These are phyloP conservation scores for Drosophila picticornis DNA, from an alignment of 2,888 invertebrate genomes.

Conservation along the genomic window DNA sequence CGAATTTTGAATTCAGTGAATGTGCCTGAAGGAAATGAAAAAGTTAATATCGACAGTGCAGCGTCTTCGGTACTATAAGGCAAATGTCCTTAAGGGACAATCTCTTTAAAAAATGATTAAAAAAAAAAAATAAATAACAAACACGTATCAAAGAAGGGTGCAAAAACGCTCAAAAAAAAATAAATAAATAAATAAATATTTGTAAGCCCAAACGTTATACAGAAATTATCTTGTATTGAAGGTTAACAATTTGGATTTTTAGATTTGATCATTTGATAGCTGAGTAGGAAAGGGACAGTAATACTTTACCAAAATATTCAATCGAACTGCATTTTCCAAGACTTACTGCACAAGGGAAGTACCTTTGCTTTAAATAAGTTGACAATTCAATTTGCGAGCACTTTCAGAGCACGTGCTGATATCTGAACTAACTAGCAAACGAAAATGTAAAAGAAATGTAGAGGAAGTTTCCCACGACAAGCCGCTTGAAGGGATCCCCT, in stretches of 20 bases:
- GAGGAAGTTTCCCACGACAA: constrained; percentile 41
- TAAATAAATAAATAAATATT: not conserved
- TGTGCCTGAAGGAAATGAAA: not conserved
- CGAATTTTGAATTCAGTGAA: not conserved
- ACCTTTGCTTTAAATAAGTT: not conserved
- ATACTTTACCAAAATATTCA: constrained; percentile 21
- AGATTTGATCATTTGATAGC: constrained; percentile 47
- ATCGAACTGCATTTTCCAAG: constrained; percentile 52
- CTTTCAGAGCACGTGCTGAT: constrained; percentile 36
- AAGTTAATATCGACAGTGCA: constrained; percentile 3
- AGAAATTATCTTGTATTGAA: not conserved
- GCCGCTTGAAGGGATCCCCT: constrained; percentile 15
- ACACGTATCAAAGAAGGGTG: constrained; percentile 41
- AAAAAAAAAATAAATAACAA: not conserved
- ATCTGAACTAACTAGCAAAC: constrained; percentile 64
- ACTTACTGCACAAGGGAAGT: constrained; percentile 27
- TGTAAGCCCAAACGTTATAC: not conserved
- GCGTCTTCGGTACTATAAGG: constrained; percentile 26
- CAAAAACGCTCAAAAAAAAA: constrained; percentile 33
- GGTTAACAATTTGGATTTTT: constrained; percentile 25
- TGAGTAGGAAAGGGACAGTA: constrained; percentile 39
- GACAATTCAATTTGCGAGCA: constrained; percentile 53
- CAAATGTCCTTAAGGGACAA: not conserved
- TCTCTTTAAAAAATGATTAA: not conserved
- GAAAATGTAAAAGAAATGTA: constrained; percentile 3